Base-by-base conservation (phyloP, 2,888 invertebrate species). In the Cheilosia grossa region DNA sequence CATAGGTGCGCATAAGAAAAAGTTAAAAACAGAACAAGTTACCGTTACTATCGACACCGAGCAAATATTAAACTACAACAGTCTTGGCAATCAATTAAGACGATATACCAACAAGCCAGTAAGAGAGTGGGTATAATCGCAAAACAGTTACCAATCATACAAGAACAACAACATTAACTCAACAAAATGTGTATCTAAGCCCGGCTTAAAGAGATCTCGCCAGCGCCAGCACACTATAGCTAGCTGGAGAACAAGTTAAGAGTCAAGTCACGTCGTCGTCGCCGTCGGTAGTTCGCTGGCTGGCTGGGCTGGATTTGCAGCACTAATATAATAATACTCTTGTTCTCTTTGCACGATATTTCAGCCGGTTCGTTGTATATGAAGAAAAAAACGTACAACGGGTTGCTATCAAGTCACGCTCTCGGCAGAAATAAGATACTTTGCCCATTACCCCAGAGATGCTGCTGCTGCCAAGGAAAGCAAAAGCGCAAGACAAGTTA, bases 401-500 rank as follows among this genome's bases (percentile, higher is more conserved):
- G 15, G 33, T 64, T 53, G 58, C 72, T 75, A 81, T 81, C 70
- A 81, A 85, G 72, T 56, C 63, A 72, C 61, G 70, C 70, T 85
- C 81, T 81, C 75, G 10, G 72, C 85, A 81, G 80, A 85, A 85
- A 81, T 85, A 85, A 85, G 85, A 85, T 85, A 85, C 81, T 85
- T 59, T 81, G 85, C 75, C 85, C 63, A 83, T 79, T 47, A 47
- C 19, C 17, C 77, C 66, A 81, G 72, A 77, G 80, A 80, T 37
- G 37, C 37, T 47, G 19, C 47, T 81, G 85, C 81, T 85, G 82
- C 66, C 72, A 85, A 81, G 85, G 81, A 85, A 85, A 85, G 85
- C 85, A 85, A 85, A 81, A 85, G 81, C 85, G 85, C 85, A 85
- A 85, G 81, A 81, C 85, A 77, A 85, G 85, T 85, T 85, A 75